These are phyloP conservation scores for Catalaphyllia jardinei DNA, from an alignment of 64 coral and sea anemone species.

Conservation along the genomic window DNA sequence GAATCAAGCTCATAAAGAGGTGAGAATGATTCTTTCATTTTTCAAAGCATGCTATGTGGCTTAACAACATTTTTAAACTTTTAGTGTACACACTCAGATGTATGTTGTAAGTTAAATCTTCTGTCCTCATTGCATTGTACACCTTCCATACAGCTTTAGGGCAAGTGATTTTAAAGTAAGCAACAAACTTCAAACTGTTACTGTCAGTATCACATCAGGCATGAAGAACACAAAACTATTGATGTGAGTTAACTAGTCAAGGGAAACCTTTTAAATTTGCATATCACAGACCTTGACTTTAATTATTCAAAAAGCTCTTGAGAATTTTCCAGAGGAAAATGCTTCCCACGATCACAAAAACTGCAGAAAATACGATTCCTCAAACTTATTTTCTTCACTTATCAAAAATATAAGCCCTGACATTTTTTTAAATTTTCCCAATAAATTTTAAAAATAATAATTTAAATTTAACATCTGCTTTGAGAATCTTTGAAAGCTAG, in stretches of 20 bases:
- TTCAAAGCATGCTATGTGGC: not conserved
- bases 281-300: not conserved
- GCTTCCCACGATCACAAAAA: not conserved
- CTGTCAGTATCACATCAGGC: not conserved
- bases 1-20: constrained; percentile 26
- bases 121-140: not conserved
- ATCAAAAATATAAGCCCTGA: not conserved
- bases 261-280: not conserved
- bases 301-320: not conserved
- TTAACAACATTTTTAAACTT: not conserved
- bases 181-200: not conserved
- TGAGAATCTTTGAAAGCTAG: not conserved
- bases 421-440: too few relatives aligned
- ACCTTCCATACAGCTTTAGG: not conserved
- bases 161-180: not conserved
- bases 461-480: too few relatives aligned
- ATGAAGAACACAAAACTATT: not conserved
- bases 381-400: not conserved
- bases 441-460: not conserved
- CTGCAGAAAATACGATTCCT: not conserved
- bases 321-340: not conserved
- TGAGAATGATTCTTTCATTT: constrained; percentile 32
- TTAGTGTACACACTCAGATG: not conserved
- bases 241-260: not conserved
- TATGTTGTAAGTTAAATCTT: not conserved